A percentile compares a stretch with the other conserved stretches of the same genome.
phyloP scores from a whole-genome alignment of 2,888 invertebrate species.

The Alcis repandata region DNA sequence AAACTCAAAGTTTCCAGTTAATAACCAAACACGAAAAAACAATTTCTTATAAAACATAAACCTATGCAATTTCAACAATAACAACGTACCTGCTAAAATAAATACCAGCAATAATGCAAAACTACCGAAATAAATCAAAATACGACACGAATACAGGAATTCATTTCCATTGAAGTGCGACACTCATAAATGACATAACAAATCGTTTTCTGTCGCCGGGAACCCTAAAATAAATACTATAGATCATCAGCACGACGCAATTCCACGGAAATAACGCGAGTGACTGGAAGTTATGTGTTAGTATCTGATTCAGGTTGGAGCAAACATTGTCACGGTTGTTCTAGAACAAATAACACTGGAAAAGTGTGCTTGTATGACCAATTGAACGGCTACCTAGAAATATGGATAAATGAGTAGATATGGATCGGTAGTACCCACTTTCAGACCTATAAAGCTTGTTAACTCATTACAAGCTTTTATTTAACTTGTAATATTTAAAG shows the following conservation, averaged over 20 bases:
- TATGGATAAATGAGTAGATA: neutral
- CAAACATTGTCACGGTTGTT: constrained; percentile 2
- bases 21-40: neutral
- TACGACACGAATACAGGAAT: neutral
- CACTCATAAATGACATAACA: constrained; percentile 17
- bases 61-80: no score
- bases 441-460: no score
- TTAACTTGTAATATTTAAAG: no score
- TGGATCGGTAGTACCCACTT: neutral
- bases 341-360: neutral
- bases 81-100: neutral
- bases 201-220: constrained; percentile 22
- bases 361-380: neutral
- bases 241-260: constrained; percentile 23
- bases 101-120: neutral
- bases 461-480: no score
- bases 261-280: constrained; percentile 23
- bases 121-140: neutral
- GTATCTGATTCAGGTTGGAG: constrained; percentile 27
- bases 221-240: constrained; percentile 32
- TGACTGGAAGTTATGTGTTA: constrained; percentile 34
- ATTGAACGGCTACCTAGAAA: neutral
- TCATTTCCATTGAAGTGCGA: neutral
- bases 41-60: neutral
- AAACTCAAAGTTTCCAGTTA: no score